Conservation (phyloP, 2,888 invertebrate genomes). For the Mactromeris polynyma region DNA sequence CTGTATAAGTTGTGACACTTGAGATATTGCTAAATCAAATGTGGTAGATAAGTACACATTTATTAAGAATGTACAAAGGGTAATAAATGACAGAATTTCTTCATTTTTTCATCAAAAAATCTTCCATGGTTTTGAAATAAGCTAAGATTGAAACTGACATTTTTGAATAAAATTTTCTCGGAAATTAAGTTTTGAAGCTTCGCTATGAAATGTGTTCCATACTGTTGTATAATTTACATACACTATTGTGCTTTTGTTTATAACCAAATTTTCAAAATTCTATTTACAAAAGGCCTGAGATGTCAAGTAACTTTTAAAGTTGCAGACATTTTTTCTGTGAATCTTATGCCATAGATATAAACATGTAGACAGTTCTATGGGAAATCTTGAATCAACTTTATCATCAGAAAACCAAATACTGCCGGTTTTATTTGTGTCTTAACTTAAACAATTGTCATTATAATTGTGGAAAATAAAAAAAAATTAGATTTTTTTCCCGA, state of each 20-base stretch:
- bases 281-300: neutral
- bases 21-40: neutral
- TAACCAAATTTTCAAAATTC: neutral
- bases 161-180: no score
- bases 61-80: neutral
- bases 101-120: no score
- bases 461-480: no score
- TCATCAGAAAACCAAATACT: no score
- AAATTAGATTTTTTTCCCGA: no score
- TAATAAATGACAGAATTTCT: neutral
- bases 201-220: neutral
- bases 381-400: no score
- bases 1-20: neutral
- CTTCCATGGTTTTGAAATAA: no score
- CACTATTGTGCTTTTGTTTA: neutral
- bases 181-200: neutral
- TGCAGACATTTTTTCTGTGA: neutral
- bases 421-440: no score
- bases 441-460: no score
- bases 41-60: neutral
- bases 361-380: neutral
- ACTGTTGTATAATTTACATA: neutral
- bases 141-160: no score
- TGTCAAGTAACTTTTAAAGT: neutral
- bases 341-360: neutral